These are phyloP conservation scores for Lepidurus packardi DNA, from an alignment of 1,140 invertebrate species.

Conservation along the genomic window DNA sequence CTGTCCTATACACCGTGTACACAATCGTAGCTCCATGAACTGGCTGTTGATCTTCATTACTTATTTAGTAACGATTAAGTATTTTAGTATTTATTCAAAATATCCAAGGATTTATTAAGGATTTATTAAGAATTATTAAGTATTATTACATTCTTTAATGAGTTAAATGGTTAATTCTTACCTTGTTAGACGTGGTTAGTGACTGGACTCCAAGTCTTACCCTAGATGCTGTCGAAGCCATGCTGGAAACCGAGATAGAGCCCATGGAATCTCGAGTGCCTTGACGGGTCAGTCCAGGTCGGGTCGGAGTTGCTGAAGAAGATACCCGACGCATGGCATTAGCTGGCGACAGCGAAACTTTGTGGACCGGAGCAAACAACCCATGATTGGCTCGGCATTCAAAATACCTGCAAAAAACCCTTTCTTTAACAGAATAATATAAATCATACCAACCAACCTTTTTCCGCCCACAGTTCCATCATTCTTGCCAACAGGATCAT, in stretches of 20 bases:
- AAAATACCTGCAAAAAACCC: conserved; percentile 71
- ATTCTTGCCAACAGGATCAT: conserved; percentile 90
- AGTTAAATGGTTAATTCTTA: neutral
- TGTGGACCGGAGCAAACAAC: conserved; percentile 82
- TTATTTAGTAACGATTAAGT: too few species aligned
- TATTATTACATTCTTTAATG: neutral
- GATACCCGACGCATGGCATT: conserved; percentile 58
- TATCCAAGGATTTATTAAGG: neutral
- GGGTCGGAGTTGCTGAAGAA: conserved; percentile 53
- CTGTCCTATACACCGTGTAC: too few species aligned
- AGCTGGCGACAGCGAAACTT: conserved; percentile 70
- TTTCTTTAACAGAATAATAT: neutral
- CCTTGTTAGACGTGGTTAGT: conserved; percentile 43
- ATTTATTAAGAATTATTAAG: neutral
- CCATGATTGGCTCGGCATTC: conserved; percentile 83
- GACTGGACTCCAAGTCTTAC: conserved; percentile 59
- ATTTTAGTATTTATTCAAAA: too few species aligned
- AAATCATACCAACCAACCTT: conserved; percentile 42
- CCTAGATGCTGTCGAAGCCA: conserved; percentile 61
- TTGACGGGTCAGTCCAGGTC: conserved; percentile 57
- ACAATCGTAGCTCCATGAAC: too few species aligned
- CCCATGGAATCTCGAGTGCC: conserved; percentile 80
- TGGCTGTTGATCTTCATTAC: too few species aligned
- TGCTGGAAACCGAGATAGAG: conserved; percentile 56
- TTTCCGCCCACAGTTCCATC: conserved; percentile 83